Conservation (phyloP, 2,888 invertebrate species). For the Lobophora halterata region DNA sequence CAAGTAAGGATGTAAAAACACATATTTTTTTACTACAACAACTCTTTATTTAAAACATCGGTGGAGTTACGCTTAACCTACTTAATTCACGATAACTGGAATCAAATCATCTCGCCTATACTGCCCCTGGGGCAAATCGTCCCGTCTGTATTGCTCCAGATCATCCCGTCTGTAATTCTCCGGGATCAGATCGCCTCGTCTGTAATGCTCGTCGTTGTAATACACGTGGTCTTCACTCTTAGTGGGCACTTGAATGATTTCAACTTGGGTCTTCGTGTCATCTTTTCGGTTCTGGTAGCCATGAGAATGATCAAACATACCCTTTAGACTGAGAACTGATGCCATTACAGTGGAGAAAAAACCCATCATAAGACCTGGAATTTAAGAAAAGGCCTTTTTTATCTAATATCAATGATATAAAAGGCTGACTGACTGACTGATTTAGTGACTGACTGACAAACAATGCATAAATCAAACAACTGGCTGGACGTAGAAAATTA, state of each 20-base stretch:
- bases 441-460: no score
- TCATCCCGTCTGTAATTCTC: constrained; percentile 1
- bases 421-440: no score
- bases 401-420: no score
- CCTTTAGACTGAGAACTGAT: constrained; percentile 82
- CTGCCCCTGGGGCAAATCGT: not conserved
- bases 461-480: no score
- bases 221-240: constrained; percentile 62
- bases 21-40: not conserved
- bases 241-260: constrained; percentile 64
- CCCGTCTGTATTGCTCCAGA: not conserved
- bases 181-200: constrained; percentile 27
- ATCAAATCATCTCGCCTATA: constrained; percentile 3
- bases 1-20: not conserved
- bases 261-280: constrained; percentile 61
- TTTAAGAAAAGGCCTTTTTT: no score
- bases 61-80: constrained; percentile 18
- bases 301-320: constrained; percentile 65
- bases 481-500: no score
- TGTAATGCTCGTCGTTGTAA: constrained; percentile 62
- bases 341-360: constrained; percentile 79
- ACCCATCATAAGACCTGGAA: constrained; percentile 66
- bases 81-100: constrained; percentile 10
- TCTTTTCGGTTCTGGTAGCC: constrained; percentile 60
- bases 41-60: constrained; percentile 12